Evolutionary conservation across 1,140 invertebrate species (phyloP).

Genomic region (Melitaea cinxia): DNA sequence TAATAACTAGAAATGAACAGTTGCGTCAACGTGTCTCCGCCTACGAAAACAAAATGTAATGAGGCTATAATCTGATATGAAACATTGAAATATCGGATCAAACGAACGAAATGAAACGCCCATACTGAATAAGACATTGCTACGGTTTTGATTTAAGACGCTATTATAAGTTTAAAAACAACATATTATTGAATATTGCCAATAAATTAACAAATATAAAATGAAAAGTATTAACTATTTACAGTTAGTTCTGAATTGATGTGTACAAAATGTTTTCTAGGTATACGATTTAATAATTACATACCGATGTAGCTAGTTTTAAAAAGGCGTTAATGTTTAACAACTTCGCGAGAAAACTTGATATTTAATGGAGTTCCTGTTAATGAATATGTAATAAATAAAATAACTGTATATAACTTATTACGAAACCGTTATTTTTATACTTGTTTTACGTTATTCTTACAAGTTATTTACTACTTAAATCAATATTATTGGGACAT

Average conservation of each 20-base stretch:
- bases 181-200: constrained; percentile 6
- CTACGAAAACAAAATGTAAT: constrained; percentile 55
- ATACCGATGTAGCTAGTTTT: background rate
- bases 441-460: too few relatives aligned
- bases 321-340: background rate
- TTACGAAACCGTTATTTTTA: too few relatives aligned
- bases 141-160: constrained; percentile 5
- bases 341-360: background rate
- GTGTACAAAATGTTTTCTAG: background rate
- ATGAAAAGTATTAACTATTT: background rate
- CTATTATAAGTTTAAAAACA: constrained; percentile 3
- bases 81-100: constrained; percentile 52
- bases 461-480: too few relatives aligned
- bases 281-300: background rate
- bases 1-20: constrained; percentile 34
- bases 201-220: constrained; percentile 4
- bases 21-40: constrained; percentile 51
- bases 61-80: constrained; percentile 62
- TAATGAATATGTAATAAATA: too few relatives aligned
- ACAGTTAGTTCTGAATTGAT: constrained; percentile 2
- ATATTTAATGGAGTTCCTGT: background rate
- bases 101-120: constrained; percentile 47
- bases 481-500: too few relatives aligned
- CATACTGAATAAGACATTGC: constrained; percentile 32
- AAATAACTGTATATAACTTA: too few relatives aligned